Percentiles rank a stretch among this genome's conserved stretches.
These are phyloP conservation scores for Casuarius casuarius DNA, from an alignment of 2,113 vertebrate species.

Conservation along the genomic window DNA sequence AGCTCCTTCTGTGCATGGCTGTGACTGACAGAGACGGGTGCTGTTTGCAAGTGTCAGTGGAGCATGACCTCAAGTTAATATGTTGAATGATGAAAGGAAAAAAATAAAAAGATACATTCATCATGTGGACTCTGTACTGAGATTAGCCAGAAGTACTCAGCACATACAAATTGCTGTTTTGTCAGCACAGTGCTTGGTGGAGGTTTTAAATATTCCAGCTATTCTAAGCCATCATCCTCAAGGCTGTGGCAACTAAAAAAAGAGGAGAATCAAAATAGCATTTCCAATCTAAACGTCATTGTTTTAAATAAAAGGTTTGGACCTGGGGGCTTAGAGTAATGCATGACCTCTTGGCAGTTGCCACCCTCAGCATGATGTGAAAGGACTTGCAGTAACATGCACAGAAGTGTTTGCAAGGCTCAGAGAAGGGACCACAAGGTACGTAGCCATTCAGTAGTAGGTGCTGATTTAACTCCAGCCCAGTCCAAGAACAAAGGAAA, in stretches of 20 bases:
- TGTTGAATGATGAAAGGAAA: slow-evolving; percentile 59
- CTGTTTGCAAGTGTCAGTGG: slow-evolving; percentile 63
- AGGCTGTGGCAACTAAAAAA: slow-evolving; percentile 32
- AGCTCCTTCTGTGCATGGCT: slow-evolving; percentile 20
- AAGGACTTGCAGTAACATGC: neutral
- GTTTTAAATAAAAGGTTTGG: slow-evolving; percentile 12
- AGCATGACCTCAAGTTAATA: slow-evolving; percentile 69
- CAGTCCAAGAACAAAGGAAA: neutral
- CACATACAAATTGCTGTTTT: slow-evolving; percentile 45
- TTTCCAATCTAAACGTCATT: slow-evolving; percentile 27
- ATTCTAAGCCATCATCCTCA: slow-evolving; percentile 27
- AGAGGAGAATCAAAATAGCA: slow-evolving; percentile 30
- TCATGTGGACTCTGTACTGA: slow-evolving; percentile 46
- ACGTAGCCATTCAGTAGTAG: neutral
- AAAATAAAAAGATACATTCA: slow-evolving; percentile 51
- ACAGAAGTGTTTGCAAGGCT: neutral
- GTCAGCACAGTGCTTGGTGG: neutral
- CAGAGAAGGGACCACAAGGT: neutral
- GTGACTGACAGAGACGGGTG: slow-evolving; percentile 55
- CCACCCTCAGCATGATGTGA: neutral
- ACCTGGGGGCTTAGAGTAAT: slow-evolving; percentile 10
- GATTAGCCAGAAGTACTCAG: slow-evolving; percentile 48
- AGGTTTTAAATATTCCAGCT: slow-evolving; percentile 59
- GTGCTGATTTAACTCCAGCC: neutral
- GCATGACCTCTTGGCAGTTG: neutral